Evolutionary conservation across 2,888 invertebrate species (phyloP).

Genomic region (Thecocarcelia acutangulata): DNA sequence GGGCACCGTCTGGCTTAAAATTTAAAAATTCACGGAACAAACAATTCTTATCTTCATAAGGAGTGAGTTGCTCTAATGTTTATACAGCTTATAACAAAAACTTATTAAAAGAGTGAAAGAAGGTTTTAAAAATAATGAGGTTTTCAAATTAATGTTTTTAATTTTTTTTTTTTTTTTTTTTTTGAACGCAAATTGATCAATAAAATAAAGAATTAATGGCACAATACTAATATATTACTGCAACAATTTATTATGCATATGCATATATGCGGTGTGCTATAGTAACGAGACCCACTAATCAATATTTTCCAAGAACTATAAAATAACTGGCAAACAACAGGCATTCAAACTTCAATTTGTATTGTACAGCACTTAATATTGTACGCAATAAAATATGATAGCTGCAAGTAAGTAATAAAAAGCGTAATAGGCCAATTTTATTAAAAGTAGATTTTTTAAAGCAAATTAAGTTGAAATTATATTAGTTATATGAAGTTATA

Average conservation of each 20-base stretch:
- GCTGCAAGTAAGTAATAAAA: no score
- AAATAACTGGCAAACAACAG: background rate
- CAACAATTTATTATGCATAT: background rate
- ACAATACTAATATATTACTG: background rate
- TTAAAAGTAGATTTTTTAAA: no score
- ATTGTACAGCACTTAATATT: no score
- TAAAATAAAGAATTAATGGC: slow-evolving; percentile 10
- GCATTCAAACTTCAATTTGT: no score
- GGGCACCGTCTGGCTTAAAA: no score
- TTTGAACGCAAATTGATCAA: slow-evolving; percentile 3
- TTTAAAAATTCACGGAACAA: no score
- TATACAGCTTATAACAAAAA: background rate
- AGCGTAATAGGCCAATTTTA: no score
- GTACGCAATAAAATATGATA: no score
- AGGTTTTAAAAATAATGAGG: background rate
- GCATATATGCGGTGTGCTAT: background rate
- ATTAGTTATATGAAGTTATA: no score
- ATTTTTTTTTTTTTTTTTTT: background rate
- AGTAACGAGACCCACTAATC: background rate
- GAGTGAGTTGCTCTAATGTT: no score
- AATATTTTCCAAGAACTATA: background rate
- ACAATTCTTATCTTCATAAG: background rate
- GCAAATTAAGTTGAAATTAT: no score
- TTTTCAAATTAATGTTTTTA: background rate
- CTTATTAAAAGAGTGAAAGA: background rate